A percentile compares a stretch with the other conserved stretches of the same genome.
Evolutionary conservation across 2,797 vertebrate genomes (phyloP).

Genomic region (Danio aesculapii): DNA sequence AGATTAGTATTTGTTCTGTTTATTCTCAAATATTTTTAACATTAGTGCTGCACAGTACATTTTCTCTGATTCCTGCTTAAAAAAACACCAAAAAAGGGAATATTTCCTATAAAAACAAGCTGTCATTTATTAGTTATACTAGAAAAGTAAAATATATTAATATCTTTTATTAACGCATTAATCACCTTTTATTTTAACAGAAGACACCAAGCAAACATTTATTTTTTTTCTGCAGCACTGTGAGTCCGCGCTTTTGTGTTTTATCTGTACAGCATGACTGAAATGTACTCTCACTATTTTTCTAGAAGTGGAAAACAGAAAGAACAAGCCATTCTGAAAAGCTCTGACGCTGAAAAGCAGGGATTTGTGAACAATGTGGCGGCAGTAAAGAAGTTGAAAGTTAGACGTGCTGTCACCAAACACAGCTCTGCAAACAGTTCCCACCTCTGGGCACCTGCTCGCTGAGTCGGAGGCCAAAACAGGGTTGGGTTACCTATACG

Average conservation of each 20-base stretch:
- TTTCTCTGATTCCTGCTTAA: no score
- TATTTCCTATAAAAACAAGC: neutral
- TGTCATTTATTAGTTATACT: neutral
- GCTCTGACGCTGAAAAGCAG: conserved; percentile 51
- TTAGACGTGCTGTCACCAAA: conserved; percentile 63
- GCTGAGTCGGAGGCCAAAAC: conserved; percentile 25
- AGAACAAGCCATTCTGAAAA: conserved; percentile 33
- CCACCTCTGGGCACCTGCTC: conserved; percentile 64
- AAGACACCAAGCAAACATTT: neutral
- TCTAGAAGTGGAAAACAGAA: conserved; percentile 37
- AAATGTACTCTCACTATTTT: conserved; percentile 17
- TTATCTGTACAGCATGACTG: conserved; percentile 6
- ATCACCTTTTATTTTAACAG: neutral
- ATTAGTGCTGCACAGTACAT: no score
- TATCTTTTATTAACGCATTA: no score
- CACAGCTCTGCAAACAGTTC: conserved; percentile 63
- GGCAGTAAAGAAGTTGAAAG: conserved; percentile 45
- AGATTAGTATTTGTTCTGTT: no score
- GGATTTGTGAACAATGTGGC: conserved; percentile 57
- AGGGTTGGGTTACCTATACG: conserved; percentile 54
- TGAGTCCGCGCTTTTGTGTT: neutral
- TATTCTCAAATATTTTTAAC: no score
- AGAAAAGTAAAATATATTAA: neutral
- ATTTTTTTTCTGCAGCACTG: neutral
- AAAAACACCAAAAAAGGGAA: no score